Evolutionary conservation across 2,888 invertebrate genomes (phyloP).

Genomic region (Pyrocoelia pectoralis): DNA sequence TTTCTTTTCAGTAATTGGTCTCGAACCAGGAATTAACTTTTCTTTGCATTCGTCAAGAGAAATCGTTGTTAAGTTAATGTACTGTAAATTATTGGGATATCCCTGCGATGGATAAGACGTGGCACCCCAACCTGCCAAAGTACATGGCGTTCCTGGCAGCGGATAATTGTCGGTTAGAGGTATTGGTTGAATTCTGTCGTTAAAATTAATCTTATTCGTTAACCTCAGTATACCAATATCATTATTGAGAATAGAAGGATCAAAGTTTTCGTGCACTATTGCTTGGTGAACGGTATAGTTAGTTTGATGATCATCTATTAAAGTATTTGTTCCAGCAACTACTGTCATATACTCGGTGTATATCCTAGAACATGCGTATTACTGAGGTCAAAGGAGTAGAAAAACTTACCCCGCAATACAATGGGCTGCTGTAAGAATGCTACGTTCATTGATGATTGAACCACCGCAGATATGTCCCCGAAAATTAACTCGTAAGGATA

Average conservation of each 20-base stretch:
- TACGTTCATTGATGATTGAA: conserved; percentile 56
- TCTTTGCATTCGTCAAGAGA: conserved; percentile 61
- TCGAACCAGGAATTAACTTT: background rate
- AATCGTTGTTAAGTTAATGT: conserved; percentile 62
- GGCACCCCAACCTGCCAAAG: conserved; percentile 36
- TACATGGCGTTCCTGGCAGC: conserved; percentile 17
- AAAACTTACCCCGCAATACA: conserved; percentile 58
- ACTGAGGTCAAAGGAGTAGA: background rate
- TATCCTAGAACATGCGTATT: no score
- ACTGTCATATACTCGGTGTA: conserved; percentile 43
- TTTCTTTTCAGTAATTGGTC: background rate
- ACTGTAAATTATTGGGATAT: conserved; percentile 64
- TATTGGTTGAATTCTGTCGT: conserved; percentile 28
- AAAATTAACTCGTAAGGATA: conserved; percentile 37
- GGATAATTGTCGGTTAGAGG: conserved; percentile 17
- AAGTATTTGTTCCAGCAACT: conserved; percentile 62
- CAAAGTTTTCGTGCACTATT: conserved; percentile 59
- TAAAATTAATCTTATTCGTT: conserved; percentile 27
- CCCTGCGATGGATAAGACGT: conserved; percentile 52
- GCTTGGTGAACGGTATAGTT: conserved; percentile 55
- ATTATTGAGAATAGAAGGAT: conserved; percentile 42
- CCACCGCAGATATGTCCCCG: conserved; percentile 61
- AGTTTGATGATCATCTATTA: conserved; percentile 57
- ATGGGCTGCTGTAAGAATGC: conserved; percentile 63
- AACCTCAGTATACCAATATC: conserved; percentile 40